Evolutionary conservation across 2,888 invertebrate genomes (phyloP).

Genomic region (Chaitophorus viminalis): DNA sequence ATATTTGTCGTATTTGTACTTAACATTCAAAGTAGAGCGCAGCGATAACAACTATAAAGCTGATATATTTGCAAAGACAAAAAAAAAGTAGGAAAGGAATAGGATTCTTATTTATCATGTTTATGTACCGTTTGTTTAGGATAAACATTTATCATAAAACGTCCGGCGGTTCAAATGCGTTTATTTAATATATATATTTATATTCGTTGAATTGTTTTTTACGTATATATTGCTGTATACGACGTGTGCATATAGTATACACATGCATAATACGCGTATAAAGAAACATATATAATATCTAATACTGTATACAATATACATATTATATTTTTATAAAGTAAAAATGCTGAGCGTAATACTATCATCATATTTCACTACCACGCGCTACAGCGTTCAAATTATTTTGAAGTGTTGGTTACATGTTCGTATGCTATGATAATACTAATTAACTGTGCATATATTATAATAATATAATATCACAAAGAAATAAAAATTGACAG

Average conservation of each 20-base stretch:
- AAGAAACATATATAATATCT: background rate
- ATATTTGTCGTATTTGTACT: constrained; percentile 6
- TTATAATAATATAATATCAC: no score
- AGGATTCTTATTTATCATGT: constrained; percentile 29
- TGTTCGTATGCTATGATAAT: no score
- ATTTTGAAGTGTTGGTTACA: no score
- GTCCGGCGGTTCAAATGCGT: background rate
- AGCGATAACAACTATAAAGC: constrained; percentile 43
- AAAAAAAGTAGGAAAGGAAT: background rate
- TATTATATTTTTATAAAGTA: background rate
- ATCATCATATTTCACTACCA: no score
- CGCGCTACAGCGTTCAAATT: no score
- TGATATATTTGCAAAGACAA: constrained; percentile 26
- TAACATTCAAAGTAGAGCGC: constrained; percentile 13
- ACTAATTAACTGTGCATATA: no score
- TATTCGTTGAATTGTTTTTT: constrained; percentile 7
- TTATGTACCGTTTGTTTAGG: constrained; percentile 36
- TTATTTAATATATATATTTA: background rate
- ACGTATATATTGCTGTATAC: constrained; percentile 12
- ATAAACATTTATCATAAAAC: constrained; percentile 37
- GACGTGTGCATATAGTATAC: background rate
- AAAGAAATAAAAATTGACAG: no score
- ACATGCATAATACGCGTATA: background rate
- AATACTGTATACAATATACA: background rate
- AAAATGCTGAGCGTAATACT: background rate